Evolutionary conservation across 2,888 invertebrate genomes (phyloP), one percentile per base, ranked within the genome.

Genomic region (Papilio protenor): DNA sequence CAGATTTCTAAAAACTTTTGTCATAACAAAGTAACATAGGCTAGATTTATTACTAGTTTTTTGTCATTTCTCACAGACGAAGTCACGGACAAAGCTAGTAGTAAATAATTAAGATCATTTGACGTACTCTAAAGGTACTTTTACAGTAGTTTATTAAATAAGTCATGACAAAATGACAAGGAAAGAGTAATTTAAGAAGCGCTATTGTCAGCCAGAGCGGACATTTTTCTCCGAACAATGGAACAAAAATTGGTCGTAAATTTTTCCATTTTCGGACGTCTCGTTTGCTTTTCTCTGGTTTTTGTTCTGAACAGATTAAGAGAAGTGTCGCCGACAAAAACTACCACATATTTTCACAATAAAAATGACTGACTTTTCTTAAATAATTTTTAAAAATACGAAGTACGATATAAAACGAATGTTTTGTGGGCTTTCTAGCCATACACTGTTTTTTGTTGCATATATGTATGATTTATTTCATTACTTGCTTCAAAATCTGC

Each of bases 201-300:
- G 76, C 64, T 72, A 73, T 77, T 77, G 70, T 71, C 49, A 77
- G 71, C 40, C 55, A n/a, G 33, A 70, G 49, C 75, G 55, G 61
- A 78, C 75, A 75, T 78, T 78, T 61, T 78, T 75, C 74, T 71
- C 33, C 45, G 77, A 75, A 78, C 52, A 74, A 70, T 71, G 74
- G 77, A 59, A 74, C 59, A 59, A 77, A 74, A 75, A 77, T 69
- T 71, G 75, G 71, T 78, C 75, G 75, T 75, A 78, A 78, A 78
- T 78, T 75, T 78, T 71, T 71, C 71, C 71, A 64, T 77, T 75
- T 78, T 78, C 40, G 64, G 74, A 52, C 61, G 74, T 71, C 77
- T 77, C 61, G 73, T 74, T 74, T 74, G 77, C 77, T 69, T 69
- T 33, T 55, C 55, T 52, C 64, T 73, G 76, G 23, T 64, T 71